These are phyloP conservation scores for Callocephalon fimbriatum DNA, from an alignment of 2,113 vertebrate genomes.

Conservation along the genomic window DNA sequence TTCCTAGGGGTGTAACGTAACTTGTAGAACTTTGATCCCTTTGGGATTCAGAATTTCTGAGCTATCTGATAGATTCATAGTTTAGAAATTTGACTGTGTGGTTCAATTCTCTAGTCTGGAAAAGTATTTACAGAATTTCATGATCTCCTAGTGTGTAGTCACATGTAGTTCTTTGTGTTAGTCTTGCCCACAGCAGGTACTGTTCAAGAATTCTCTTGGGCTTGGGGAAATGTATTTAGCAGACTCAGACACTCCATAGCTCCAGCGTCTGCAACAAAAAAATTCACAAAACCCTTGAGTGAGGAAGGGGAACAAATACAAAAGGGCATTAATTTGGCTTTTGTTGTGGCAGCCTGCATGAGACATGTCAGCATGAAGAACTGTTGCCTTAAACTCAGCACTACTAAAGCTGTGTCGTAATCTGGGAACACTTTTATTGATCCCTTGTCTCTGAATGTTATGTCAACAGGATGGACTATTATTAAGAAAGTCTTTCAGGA, in stretches of 20 bases:
- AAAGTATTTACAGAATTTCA: constrained; percentile 66
- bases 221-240: constrained; percentile 55
- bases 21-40: constrained; percentile 15
- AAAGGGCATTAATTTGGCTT: constrained; percentile 42
- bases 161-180: constrained; percentile 29
- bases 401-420: not conserved
- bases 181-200: constrained; percentile 55
- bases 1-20: not conserved
- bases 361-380: not conserved
- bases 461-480: not conserved
- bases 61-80: constrained; percentile 46
- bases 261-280: constrained; percentile 42
- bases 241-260: constrained; percentile 9
- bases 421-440: constrained; percentile 19
- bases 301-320: constrained; percentile 1
- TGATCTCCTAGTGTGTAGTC: constrained; percentile 7
- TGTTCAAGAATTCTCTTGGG: constrained; percentile 43
- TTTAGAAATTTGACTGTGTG: constrained; percentile 20
- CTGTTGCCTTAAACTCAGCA: not conserved
- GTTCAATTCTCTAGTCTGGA: constrained; percentile 52
- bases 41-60: constrained; percentile 37
- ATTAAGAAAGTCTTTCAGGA: not conserved
- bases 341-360: not conserved
- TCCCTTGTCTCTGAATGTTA: not conserved
- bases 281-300: constrained; percentile 22